Evolutionary conservation across 2,113 vertebrate genomes (phyloP).

Genomic region (Hippocampus zosterae): DNA sequence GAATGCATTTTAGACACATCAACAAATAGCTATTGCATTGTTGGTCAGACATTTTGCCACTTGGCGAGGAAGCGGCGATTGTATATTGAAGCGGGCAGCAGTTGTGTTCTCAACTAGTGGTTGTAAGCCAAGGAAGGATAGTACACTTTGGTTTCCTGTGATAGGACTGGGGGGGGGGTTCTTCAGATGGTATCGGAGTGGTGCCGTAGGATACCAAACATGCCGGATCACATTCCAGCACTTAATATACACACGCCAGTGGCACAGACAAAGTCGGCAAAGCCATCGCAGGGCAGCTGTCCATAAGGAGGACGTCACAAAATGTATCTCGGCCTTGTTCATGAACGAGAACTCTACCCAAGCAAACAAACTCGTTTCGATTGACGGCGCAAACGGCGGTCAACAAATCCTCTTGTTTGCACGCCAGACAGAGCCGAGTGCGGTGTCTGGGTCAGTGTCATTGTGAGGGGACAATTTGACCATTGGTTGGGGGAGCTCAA

Average conservation of each 20-base stretch:
- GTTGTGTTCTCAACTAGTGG: neutral
- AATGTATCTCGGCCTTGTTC: neutral
- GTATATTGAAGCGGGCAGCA: neutral
- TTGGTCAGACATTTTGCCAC: neutral
- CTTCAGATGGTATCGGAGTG: conserved; percentile 12
- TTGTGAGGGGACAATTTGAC: conserved; percentile 18
- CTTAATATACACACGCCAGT: conserved; percentile 18
- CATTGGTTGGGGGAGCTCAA: conserved; percentile 17
- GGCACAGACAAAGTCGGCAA: conserved; percentile 30
- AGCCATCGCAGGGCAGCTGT: conserved; percentile 15
- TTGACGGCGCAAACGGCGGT: too few relatives aligned
- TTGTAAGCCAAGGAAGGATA: conserved; percentile 14
- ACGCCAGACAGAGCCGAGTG: neutral
- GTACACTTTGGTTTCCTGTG: conserved; percentile 30
- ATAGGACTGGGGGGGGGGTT: conserved; percentile 11
- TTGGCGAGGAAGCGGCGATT: neutral
- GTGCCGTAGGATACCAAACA: conserved; percentile 43
- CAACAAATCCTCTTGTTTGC: conserved; percentile 2
- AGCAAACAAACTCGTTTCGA: neutral
- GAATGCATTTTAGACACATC: conserved; percentile 23
- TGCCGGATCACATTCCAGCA: conserved; percentile 40
- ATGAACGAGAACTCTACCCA: neutral
- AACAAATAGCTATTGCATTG: neutral
- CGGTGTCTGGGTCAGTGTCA: conserved; percentile 17
- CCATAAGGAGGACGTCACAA: neutral